Conservation (phyloP, 2,113 vertebrate species). For the Sturnus vulgaris region DNA sequence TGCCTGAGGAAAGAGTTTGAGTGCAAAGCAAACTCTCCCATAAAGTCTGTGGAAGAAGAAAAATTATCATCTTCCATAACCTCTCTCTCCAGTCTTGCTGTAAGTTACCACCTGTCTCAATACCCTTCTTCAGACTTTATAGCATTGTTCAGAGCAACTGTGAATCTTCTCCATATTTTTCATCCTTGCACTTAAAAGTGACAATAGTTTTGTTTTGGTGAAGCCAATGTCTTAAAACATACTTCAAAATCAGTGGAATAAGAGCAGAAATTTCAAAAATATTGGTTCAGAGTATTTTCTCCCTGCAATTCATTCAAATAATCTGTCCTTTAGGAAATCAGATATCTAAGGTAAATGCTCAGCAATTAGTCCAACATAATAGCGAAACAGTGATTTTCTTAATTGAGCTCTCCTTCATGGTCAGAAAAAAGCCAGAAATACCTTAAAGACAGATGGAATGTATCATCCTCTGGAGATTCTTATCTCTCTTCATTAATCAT, state of each 20-base stretch:
- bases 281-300: background rate
- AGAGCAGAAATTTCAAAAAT: background rate
- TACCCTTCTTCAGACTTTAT: background rate
- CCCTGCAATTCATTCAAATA: background rate
- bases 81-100: background rate
- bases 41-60: background rate
- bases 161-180: background rate
- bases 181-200: background rate
- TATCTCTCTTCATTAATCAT: background rate
- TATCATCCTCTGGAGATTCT: background rate
- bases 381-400: background rate
- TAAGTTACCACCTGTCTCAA: background rate
- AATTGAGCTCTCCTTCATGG: background rate
- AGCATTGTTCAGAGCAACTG: background rate
- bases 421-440: background rate
- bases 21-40: background rate
- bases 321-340: background rate
- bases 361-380: background rate
- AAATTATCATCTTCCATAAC: background rate
- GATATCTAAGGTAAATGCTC: background rate
- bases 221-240: background rate
- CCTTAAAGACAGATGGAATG: fast-evolving
- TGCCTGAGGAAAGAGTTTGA: background rate
- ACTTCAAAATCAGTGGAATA: background rate
- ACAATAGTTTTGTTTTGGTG: background rate